phyloP scores from a whole-genome alignment of 2,797 vertebrate species.

The Catharus ustulatus region DNA sequence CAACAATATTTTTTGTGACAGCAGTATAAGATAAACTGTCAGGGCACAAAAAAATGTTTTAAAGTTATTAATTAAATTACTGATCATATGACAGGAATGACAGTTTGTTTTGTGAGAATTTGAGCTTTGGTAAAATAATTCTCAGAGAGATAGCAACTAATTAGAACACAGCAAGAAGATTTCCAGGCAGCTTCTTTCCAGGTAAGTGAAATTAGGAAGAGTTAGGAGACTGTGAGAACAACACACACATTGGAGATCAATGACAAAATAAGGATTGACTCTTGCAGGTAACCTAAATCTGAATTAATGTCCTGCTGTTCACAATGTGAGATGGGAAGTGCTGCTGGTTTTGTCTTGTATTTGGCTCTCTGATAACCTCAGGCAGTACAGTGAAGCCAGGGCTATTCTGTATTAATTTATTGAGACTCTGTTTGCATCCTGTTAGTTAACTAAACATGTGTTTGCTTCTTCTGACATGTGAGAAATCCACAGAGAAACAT shows the following conservation, averaged over 20 bases:
- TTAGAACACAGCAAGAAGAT: neutral
- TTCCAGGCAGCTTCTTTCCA: neutral
- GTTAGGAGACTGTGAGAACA: neutral
- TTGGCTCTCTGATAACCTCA: neutral
- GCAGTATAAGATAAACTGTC: neutral
- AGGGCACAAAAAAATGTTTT: neutral
- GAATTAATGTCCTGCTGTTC: neutral
- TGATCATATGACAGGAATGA: neutral
- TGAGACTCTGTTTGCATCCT: neutral
- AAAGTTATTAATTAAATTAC: neutral
- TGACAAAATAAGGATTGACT: neutral
- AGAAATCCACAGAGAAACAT: slow-evolving; percentile 57
- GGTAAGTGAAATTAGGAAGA: neutral
- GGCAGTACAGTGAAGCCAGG: neutral
- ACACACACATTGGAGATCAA: neutral
- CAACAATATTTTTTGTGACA: neutral
- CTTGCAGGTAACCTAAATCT: neutral
- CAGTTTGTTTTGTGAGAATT: neutral
- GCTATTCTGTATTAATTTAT: neutral
- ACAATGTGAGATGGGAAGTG: rapidly evolving
- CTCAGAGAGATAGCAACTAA: neutral
- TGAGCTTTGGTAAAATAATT: neutral
- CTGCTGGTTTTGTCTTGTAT: neutral
- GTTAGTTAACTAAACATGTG: neutral
- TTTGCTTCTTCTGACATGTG: slow-evolving; percentile 10